Evolutionary conservation across 2,797 vertebrate species (phyloP).

Genomic region (Chromis chromis): DNA sequence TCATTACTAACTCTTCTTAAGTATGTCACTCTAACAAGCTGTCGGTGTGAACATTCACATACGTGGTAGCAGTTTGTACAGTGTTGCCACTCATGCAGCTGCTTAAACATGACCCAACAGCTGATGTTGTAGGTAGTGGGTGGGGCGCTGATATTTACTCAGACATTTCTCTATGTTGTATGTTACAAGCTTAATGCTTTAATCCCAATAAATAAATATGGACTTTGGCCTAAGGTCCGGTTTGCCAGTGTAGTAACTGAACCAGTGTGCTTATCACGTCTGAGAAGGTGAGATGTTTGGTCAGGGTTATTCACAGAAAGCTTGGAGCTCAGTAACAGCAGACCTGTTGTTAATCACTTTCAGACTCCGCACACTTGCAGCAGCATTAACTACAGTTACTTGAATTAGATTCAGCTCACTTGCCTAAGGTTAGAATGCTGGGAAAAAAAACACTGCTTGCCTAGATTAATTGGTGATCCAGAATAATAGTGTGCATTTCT

Average conservation of each 20-base stretch:
- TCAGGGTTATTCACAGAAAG: neutral
- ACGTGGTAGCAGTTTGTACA: slow-evolving; percentile 27
- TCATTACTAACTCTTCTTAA: slow-evolving; percentile 1
- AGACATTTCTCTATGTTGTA: neutral
- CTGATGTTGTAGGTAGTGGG: slow-evolving; percentile 48
- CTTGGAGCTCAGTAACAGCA: neutral
- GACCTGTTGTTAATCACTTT: slow-evolving; percentile 6
- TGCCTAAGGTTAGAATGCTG: neutral
- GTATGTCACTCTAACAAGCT: neutral
- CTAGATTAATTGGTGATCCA: neutral
- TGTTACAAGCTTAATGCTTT: neutral
- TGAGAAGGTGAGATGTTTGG: slow-evolving; percentile 13
- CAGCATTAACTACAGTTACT: neutral
- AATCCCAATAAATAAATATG: slow-evolving; percentile 28
- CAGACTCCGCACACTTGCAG: neutral
- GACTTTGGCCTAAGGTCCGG: slow-evolving; percentile 59
- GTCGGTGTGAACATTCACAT: neutral
- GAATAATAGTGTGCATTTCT: slow-evolving; percentile 4
- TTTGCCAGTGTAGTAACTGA: slow-evolving; percentile 17
- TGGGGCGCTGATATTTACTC: slow-evolving; percentile 31
- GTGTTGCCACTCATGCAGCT: slow-evolving; percentile 50
- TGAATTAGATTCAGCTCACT: neutral
- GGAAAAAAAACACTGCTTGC: neutral
- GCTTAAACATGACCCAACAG: slow-evolving; percentile 44
- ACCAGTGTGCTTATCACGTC: neutral